These are phyloP conservation scores for Brachymystax lenok DNA, from an alignment of 2,797 vertebrate species.

Conservation along the genomic window DNA sequence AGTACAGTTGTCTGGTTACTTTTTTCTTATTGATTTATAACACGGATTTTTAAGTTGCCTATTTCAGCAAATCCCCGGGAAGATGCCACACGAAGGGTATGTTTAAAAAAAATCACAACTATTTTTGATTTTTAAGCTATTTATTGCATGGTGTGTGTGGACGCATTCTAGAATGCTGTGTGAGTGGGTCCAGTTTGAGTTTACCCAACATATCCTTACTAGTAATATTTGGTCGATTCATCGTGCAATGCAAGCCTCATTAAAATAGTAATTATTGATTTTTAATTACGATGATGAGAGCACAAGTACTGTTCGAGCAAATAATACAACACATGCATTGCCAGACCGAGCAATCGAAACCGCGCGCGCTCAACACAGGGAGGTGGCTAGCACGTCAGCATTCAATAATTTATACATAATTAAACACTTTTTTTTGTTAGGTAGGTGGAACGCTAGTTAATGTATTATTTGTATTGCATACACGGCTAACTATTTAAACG, in stretches of 20 bases:
- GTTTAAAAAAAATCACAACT: neutral
- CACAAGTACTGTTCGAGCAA: neutral
- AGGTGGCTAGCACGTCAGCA: neutral
- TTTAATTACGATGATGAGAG: neutral
- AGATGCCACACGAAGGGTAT: constrained; percentile 52
- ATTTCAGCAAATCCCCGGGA: neutral
- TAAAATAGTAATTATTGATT: neutral
- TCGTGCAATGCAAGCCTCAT: neutral
- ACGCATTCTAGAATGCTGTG: neutral
- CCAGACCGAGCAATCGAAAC: neutral
- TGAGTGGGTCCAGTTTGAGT: neutral
- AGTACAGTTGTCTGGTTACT: neutral
- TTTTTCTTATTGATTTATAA: neutral
- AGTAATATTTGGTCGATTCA: neutral
- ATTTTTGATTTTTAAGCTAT: fast-evolving
- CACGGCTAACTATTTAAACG: neutral
- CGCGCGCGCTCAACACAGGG: neutral
- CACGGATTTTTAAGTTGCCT: neutral
- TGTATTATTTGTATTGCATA: neutral
- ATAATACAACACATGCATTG: neutral
- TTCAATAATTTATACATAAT: neutral
- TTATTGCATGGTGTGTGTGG: neutral
- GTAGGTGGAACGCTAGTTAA: neutral
- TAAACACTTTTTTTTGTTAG: neutral
- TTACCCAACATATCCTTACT: neutral